Evolutionary conservation across 2,797 vertebrate genomes (phyloP).

Genomic region (Dicrostonyx torquatus): DNA sequence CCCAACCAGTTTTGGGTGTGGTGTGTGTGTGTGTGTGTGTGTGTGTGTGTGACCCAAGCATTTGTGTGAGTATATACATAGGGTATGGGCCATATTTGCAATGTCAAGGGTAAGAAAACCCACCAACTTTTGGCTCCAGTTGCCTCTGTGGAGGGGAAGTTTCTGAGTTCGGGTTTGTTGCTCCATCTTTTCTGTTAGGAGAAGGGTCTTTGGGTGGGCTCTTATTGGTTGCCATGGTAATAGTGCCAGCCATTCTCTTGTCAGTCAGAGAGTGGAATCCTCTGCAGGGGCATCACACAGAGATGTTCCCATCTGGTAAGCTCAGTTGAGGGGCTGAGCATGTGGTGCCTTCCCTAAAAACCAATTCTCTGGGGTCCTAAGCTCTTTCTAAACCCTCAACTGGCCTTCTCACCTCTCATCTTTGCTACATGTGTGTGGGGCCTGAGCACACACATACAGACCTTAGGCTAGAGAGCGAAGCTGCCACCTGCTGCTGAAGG

Average conservation of each 20-base stretch:
- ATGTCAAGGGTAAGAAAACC: slow-evolving; percentile 45
- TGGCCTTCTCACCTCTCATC: not conserved
- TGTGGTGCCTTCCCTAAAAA: not conserved
- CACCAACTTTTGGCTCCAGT: slow-evolving; percentile 20
- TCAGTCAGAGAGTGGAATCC: not conserved
- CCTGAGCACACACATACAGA: not conserved
- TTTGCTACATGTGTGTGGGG: not conserved
- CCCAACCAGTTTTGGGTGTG: slow-evolving; percentile 39
- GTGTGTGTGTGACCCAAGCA: not conserved
- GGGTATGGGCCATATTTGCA: slow-evolving; percentile 20
- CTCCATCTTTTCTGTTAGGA: not conserved
- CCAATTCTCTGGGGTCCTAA: not conserved
- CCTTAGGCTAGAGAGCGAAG: not conserved
- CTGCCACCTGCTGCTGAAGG: not conserved
- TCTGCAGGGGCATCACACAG: not conserved
- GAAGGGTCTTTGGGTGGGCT: slow-evolving; percentile 52
- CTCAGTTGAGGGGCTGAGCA: not conserved
- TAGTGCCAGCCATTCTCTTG: slow-evolving; percentile 31
- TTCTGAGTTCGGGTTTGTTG: not conserved
- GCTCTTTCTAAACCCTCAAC: not conserved
- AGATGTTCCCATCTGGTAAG: not conserved
- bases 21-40: not conserved
- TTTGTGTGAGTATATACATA: not conserved
- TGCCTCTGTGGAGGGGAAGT: not conserved
- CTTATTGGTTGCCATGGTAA: slow-evolving; percentile 62